phyloP scores from a whole-genome alignment of 2,888 invertebrate species.

The Patella pellucida region DNA sequence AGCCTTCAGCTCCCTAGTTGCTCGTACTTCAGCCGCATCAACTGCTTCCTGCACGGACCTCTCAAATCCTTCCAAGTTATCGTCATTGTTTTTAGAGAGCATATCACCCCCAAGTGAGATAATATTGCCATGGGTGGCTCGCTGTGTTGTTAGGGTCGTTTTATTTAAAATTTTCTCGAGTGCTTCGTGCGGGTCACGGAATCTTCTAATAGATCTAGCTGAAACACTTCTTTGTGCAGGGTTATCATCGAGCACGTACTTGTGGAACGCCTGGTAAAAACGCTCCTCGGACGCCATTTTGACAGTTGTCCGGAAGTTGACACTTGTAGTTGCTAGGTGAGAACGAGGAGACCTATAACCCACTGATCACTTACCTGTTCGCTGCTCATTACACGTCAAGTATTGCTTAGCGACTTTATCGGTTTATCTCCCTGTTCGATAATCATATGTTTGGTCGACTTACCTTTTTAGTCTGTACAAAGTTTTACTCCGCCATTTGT shows the following conservation, averaged over 20 bases:
- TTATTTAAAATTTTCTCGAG: constrained; percentile 65
- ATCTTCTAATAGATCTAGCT: constrained; percentile 38
- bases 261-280: too few relatives aligned
- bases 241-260: neutral
- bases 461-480: too few relatives aligned
- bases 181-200: constrained; percentile 52
- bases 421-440: too few relatives aligned
- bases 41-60: constrained; percentile 55
- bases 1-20: constrained; percentile 59
- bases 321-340: too few relatives aligned
- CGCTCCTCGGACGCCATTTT: too few relatives aligned
- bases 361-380: too few relatives aligned
- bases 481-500: too few relatives aligned
- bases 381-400: too few relatives aligned
- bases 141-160: constrained; percentile 62
- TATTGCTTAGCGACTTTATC: too few relatives aligned
- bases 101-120: constrained; percentile 51
- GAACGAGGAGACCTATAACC: too few relatives aligned
- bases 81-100: constrained; percentile 47
- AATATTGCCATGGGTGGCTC: constrained; percentile 59
- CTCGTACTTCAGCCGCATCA: constrained; percentile 55
- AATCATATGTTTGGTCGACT: too few relatives aligned
- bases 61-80: constrained; percentile 54
- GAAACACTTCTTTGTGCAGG: constrained; percentile 12
- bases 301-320: too few relatives aligned